phyloP scores from a whole-genome alignment of 2,797 vertebrate species.

The Tadarida brasiliensis region DNA sequence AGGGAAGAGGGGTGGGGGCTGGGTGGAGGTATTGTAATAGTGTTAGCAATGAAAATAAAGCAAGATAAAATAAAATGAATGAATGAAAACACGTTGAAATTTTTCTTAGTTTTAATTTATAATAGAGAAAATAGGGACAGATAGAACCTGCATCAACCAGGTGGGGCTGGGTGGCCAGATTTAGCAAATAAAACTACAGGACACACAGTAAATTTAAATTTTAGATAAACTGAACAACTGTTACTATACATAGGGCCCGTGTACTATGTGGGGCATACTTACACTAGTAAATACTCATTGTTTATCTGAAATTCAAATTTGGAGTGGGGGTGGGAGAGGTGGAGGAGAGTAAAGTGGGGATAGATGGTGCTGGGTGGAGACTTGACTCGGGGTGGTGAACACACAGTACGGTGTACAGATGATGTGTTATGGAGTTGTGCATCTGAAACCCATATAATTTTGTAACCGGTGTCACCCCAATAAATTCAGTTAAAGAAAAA shows the following conservation, averaged over 20 bases:
- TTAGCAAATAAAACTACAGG: neutral
- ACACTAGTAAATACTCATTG: neutral
- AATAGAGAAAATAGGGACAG: neutral
- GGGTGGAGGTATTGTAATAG: neutral
- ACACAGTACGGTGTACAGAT: neutral
- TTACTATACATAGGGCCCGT: neutral
- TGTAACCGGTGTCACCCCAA: neutral
- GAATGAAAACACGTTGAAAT: neutral
- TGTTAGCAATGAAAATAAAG: neutral
- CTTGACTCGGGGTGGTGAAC: neutral
- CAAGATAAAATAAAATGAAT: neutral
- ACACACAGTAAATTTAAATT: constrained; percentile 18
- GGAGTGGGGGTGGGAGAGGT: neutral
- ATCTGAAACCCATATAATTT: neutral
- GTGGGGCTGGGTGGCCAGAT: neutral
- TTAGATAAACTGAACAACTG: neutral
- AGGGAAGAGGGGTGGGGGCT: neutral
- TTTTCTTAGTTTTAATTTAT: constrained; percentile 26
- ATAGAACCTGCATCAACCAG: neutral
- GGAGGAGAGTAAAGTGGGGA: neutral
- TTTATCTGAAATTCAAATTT: constrained; percentile 57
- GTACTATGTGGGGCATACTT: neutral
- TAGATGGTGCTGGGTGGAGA: no score
- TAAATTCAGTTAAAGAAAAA: neutral
- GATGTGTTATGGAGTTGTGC: neutral